Conservation (phyloP, 2,888 invertebrate genomes). For the Tachina fera region DNA sequence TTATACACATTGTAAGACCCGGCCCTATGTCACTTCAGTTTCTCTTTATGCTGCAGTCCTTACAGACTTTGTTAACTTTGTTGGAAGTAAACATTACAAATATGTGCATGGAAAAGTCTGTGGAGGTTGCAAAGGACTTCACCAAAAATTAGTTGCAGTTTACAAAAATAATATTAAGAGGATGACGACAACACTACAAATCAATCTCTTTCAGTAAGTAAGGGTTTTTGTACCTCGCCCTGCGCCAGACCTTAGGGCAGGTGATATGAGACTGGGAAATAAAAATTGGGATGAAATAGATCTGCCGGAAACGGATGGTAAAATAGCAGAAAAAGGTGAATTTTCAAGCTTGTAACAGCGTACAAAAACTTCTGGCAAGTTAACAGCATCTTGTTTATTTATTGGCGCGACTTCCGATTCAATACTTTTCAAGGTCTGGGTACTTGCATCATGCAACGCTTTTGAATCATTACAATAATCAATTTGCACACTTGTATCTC, state of each 20-base stretch:
- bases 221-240: constrained; percentile 75
- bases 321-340: constrained; percentile 76
- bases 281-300: constrained; percentile 73
- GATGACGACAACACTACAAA: constrained; percentile 50
- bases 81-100: not conserved
- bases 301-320: constrained; percentile 70
- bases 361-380: constrained; percentile 34
- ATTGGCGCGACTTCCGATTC: not conserved
- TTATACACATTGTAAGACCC: no score
- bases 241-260: constrained; percentile 76
- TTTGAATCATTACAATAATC: not conserved
- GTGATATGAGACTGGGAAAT: constrained; percentile 78
- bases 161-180: constrained; percentile 42
- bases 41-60: no score
- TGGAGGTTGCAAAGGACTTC: constrained; percentile 28
- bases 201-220: constrained; percentile 19
- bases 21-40: no score
- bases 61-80: not conserved
- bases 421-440: constrained; percentile 10
- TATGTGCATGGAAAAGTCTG: not conserved
- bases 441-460: constrained; percentile 4
- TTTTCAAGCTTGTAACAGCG: constrained; percentile 73
- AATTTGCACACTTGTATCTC: constrained; percentile 19
- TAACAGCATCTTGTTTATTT: not conserved
- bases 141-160: constrained; percentile 49